A percentile compares a stretch with the other conserved stretches of the same genome.
These are phyloP conservation scores for Ceratina australensis DNA, from an alignment of 1,140 invertebrate species.

Conservation along the genomic window DNA sequence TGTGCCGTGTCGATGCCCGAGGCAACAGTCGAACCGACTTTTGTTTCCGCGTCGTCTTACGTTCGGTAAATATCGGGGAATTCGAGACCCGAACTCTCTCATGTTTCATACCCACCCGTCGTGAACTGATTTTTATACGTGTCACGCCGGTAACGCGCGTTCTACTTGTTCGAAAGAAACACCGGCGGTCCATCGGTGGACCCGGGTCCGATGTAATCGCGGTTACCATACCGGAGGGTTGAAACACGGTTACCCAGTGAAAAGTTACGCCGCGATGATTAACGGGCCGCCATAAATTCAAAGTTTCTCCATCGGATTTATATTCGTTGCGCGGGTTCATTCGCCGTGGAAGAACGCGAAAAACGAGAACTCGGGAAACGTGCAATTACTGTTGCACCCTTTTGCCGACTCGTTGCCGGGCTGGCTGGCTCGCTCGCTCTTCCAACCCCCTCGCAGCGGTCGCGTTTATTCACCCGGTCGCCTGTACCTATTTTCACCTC, in stretches of 20 bases:
- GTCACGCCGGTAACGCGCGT: no score
- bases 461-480: background rate
- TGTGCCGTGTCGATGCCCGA: background rate
- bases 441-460: no score
- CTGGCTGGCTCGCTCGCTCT: background rate
- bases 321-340: constrained; percentile 23
- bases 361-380: constrained; percentile 18
- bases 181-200: background rate
- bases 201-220: no score
- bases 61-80: background rate
- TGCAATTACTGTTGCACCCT: constrained; percentile 29
- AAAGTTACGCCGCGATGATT: constrained; percentile 34
- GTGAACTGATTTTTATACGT: no score
- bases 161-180: no score
- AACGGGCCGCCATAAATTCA: constrained; percentile 37
- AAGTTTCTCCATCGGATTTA: constrained; percentile 46
- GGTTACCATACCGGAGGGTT: background rate
- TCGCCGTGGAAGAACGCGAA: constrained; percentile 10
- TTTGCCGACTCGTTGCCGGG: background rate
- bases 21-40: background rate
- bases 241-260: constrained; percentile 20
- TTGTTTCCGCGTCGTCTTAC: background rate
- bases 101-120: background rate
- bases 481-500: no score
- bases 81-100: background rate